Evolutionary conservation across 2,888 invertebrate species (phyloP).

Genomic region (Drosophila pseudotakahashii): DNA sequence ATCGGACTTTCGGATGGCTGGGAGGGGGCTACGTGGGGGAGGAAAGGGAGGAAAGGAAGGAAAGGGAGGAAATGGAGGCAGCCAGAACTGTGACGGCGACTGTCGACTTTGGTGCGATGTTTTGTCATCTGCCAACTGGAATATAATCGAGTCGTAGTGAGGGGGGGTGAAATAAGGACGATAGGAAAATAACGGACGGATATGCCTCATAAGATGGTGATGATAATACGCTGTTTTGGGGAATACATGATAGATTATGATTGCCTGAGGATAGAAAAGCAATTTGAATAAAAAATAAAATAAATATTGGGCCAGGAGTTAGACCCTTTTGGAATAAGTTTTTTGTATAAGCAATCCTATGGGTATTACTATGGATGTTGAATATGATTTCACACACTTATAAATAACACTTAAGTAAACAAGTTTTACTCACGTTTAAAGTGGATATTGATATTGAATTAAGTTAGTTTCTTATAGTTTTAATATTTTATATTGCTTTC

Average conservation of each 20-base stretch:
- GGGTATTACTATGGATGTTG: slow-evolving; percentile 1
- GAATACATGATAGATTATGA: slow-evolving; percentile 49
- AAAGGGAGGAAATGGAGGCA: slow-evolving; percentile 3
- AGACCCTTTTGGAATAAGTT: background rate
- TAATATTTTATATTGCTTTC: too few species aligned
- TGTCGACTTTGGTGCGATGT: slow-evolving; percentile 59
- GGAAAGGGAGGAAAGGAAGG: background rate
- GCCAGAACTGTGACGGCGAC: slow-evolving; percentile 37
- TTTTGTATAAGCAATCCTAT: background rate
- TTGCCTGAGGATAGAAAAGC: slow-evolving; percentile 26
- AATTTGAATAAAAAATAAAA: slow-evolving; percentile 24
- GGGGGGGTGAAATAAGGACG: slow-evolving; percentile 47
- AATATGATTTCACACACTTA: background rate
- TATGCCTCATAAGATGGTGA: slow-evolving; percentile 46
- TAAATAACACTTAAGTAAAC: background rate
- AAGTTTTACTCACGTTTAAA: background rate
- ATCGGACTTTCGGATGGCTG: slow-evolving; percentile 19
- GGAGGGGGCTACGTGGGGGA: slow-evolving; percentile 2
- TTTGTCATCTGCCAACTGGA: slow-evolving; percentile 76
- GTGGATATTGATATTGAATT: background rate
- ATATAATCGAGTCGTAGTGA: slow-evolving; percentile 76
- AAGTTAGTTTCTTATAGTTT: too few species aligned
- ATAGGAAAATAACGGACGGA: slow-evolving; percentile 2
- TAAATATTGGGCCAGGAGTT: slow-evolving; percentile 2
- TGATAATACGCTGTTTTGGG: slow-evolving; percentile 44